These are phyloP conservation scores for Pachyramphus minor DNA, from an alignment of 2,113 vertebrate genomes.

Conservation along the genomic window DNA sequence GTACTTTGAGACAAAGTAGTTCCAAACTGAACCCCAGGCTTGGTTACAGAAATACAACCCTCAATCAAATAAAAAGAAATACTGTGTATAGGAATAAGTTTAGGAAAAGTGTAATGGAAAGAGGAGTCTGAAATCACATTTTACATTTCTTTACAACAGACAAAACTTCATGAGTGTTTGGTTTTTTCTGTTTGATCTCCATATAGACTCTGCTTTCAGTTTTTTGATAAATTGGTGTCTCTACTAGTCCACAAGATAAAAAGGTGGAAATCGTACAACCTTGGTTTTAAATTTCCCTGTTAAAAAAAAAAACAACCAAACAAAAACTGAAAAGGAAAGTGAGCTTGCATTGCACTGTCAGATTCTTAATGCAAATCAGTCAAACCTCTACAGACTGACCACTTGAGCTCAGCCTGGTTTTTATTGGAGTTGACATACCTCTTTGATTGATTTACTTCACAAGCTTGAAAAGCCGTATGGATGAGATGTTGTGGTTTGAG, in stretches of 20 bases:
- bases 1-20: neutral
- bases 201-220: neutral
- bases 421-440: neutral
- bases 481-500: neutral
- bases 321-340: neutral
- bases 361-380: neutral
- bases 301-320: no score
- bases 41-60: neutral
- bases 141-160: neutral
- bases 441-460: neutral
- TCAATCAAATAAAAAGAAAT: neutral
- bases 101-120: neutral
- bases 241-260: neutral
- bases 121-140: neutral
- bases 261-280: neutral
- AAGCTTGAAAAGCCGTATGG: neutral
- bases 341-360: neutral
- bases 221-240: neutral
- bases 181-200: neutral
- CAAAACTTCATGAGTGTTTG: neutral
- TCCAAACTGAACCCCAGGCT: neutral
- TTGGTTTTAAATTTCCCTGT: neutral
- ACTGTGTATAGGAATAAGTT: neutral
- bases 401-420: neutral
- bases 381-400: neutral